phyloP scores from a whole-genome alignment of 1,140 invertebrate species.

The Zaprionus kolodkinae region DNA sequence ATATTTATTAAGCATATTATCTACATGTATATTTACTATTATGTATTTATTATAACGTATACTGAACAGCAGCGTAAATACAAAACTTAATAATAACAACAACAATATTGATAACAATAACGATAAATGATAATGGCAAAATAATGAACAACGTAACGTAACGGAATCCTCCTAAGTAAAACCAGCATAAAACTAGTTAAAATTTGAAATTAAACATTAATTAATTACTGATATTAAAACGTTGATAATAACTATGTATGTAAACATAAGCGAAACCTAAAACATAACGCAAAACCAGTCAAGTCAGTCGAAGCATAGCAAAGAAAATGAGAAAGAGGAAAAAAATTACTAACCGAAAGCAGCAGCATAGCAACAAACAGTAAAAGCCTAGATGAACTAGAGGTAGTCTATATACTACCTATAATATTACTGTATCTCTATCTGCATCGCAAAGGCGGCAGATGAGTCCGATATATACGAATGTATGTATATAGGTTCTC shows the following conservation, averaged over 20 bases:
- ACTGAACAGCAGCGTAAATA: slow-evolving; percentile 65
- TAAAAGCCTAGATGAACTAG: slow-evolving; percentile 57
- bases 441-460: neutral
- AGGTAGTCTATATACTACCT: neutral
- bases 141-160: slow-evolving; percentile 71
- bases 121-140: slow-evolving; percentile 54
- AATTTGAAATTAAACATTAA: slow-evolving; percentile 57
- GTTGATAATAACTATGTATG: slow-evolving; percentile 74
- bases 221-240: slow-evolving; percentile 57
- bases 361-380: slow-evolving; percentile 49
- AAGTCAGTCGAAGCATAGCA: slow-evolving; percentile 79
- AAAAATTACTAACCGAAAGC: slow-evolving; percentile 62
- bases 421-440: slow-evolving; percentile 6
- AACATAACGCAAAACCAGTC: slow-evolving; percentile 62
- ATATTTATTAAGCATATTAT: slow-evolving; percentile 82
- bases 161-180: slow-evolving; percentile 76
- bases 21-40: slow-evolving; percentile 84
- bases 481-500: slow-evolving; percentile 38
- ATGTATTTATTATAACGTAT: slow-evolving; percentile 83
- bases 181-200: slow-evolving; percentile 68
- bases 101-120: slow-evolving; percentile 6
- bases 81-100: slow-evolving; percentile 38
- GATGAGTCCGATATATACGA: slow-evolving; percentile 18
- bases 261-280: slow-evolving; percentile 55
- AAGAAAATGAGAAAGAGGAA: slow-evolving; percentile 26